Conservation (phyloP, 2,797 vertebrate species). For the Crocidura indochinensis region DNA sequence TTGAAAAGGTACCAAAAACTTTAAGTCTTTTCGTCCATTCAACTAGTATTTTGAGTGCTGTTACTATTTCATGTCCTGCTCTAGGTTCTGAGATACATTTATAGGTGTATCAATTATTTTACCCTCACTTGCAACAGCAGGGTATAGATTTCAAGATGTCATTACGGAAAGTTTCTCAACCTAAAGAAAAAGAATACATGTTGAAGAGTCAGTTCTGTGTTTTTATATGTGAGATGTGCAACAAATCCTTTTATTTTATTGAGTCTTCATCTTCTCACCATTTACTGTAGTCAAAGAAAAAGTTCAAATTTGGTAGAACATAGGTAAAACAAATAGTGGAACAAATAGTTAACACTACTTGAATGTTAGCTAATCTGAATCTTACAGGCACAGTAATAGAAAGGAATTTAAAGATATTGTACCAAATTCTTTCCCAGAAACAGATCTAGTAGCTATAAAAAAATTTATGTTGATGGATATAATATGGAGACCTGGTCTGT, state of each 20-base stretch:
- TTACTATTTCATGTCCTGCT: background rate
- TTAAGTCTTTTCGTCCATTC: too few species aligned
- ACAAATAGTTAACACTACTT: background rate
- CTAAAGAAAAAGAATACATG: background rate
- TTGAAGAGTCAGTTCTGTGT: background rate
- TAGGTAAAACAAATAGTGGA: background rate
- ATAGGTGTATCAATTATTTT: background rate
- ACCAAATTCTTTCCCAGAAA: constrained; percentile 48
- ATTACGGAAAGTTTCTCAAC: background rate
- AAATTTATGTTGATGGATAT: constrained; percentile 40
- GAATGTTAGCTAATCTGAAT: constrained; percentile 37
- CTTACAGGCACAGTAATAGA: constrained; percentile 31
- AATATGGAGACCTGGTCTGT: background rate
- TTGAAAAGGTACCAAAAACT: background rate
- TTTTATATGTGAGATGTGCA: background rate
- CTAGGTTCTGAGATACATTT: background rate
- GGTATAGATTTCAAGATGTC: background rate
- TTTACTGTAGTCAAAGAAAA: background rate
- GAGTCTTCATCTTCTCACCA: background rate
- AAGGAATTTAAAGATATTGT: constrained; percentile 49
- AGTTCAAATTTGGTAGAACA: too few species aligned
- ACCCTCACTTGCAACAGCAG: background rate
- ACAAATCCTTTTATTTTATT: too few species aligned
- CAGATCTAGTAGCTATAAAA: constrained; percentile 10
- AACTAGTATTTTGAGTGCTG: background rate